phyloP scores from a whole-genome alignment of 1,140 invertebrate species.

The Temnothorax curvispinosus region DNA sequence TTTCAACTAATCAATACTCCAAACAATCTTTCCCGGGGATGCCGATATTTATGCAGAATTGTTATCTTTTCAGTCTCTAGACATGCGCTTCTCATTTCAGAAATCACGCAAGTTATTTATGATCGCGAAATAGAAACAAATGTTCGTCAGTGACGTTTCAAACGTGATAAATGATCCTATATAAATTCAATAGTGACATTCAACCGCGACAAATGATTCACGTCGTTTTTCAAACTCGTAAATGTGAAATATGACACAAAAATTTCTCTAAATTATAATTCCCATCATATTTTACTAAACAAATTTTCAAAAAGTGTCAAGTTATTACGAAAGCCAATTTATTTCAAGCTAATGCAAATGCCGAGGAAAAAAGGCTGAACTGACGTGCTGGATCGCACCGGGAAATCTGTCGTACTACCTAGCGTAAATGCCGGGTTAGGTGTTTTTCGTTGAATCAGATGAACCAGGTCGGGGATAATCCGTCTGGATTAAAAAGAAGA shows the following conservation, averaged over 20 bases:
- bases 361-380: neutral
- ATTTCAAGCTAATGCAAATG: neutral
- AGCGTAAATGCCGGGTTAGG: neutral
- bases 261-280: neutral
- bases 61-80: neutral
- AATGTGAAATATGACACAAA: neutral
- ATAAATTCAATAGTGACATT: conserved; percentile 5
- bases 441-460: conserved; percentile 10
- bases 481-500: conserved; percentile 44
- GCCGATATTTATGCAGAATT: conserved; percentile 3
- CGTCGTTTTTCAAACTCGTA: neutral
- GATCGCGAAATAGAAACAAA: no score
- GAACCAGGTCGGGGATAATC: conserved; percentile 7
- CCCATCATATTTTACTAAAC: neutral
- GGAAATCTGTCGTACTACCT: neutral
- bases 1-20: neutral
- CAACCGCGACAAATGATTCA: neutral
- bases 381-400: neutral
- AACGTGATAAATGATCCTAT: conserved; percentile 5
- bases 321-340: neutral
- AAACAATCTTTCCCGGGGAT: neutral
- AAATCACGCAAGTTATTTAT: neutral
- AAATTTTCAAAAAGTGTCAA: neutral
- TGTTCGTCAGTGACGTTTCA: neutral
- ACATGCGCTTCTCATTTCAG: neutral